Base-by-base conservation (phyloP, 64 coral and sea anemone species). In the Stichodactyla helianthus region DNA sequence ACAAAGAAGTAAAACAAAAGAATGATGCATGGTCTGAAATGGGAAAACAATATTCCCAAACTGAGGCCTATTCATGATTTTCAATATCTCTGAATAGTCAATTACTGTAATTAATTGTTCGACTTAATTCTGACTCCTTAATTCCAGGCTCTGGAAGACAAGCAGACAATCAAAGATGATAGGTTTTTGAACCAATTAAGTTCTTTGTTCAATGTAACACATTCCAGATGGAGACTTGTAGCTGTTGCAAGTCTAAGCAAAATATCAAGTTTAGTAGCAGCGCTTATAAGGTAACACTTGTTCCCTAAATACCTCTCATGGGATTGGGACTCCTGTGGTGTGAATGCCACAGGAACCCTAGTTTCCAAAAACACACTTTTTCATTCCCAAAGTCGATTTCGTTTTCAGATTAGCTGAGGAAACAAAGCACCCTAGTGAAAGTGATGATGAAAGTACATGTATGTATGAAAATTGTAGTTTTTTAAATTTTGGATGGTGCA, bases 221-320 rank as follows among this genome's bases (percentile, higher is more conserved):
- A 92, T 35, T 92, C 80, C 64, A 79, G 59, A 82, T 92, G 90
- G 90, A 92, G 77, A 84, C 83, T 86, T 0, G 85, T 87, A 44
- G 90, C 90, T 53, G 85, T 86, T 17, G 90, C 85, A 59, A 87
- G 85, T 54, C 53, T 92, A 51, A 74, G 90, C 12, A 86, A 87
- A 77, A 78, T 92, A 17, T 85, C 56, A 51, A 87, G 55, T 79
- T 64, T 92, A 51, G 81, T 87, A 11, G 79, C 77, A 71, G 90
- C 63, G 56, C 68, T 92, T 35, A 79, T 92, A 28, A 92, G 79
- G 90, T 92, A 87, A 16, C 10, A 2, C 61, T 20, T 57, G 55
- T 57, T 57, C 55, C 55, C 6, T 59, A 59, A 16, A 16, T 10
- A 59, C 9, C 56, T 59, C 56, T 44, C 35, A 3, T 44, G 4